Percentiles rank a stretch among this genome's conserved stretches.
Conservation (phyloP, 1,140 invertebrate species). For the Atta colombica region DNA sequence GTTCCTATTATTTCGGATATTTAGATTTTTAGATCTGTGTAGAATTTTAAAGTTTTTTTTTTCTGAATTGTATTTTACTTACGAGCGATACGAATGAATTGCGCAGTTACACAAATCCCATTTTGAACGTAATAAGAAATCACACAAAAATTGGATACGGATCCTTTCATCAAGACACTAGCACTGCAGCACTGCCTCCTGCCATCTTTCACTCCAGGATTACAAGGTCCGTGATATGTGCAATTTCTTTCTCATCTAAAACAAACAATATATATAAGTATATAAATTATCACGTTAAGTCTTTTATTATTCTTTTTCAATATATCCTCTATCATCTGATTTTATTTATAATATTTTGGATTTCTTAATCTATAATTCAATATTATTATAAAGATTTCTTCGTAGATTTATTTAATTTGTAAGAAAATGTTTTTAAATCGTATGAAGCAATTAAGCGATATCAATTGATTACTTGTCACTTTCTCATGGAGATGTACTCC, state of each 20-base stretch:
- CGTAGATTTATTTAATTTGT: neutral
- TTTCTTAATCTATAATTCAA: conserved; percentile 12
- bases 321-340: neutral
- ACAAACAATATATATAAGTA: neutral
- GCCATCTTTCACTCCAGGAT: conserved; percentile 62
- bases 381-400: neutral
- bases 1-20: neutral
- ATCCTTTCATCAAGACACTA: conserved; percentile 59
- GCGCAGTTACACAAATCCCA: conserved; percentile 50
- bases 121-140: conserved; percentile 6
- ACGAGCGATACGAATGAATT: conserved; percentile 33
- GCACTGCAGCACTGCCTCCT: conserved; percentile 79
- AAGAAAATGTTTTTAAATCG: neutral
- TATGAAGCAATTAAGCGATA: neutral
- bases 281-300: neutral
- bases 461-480: neutral
- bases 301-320: neutral
- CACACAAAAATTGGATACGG: conserved; percentile 12
- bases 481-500: neutral
- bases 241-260: conserved; percentile 6
- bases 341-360: neutral
- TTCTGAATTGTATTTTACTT: neutral
- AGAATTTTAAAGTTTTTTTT: neutral
- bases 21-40: neutral
- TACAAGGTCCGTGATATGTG: conserved; percentile 21